Percentiles rank a stretch among this genome's conserved stretches.
These are phyloP conservation scores for Stenchaetothrips biformis DNA, from an alignment of 2,888 invertebrate species.

Conservation along the genomic window DNA sequence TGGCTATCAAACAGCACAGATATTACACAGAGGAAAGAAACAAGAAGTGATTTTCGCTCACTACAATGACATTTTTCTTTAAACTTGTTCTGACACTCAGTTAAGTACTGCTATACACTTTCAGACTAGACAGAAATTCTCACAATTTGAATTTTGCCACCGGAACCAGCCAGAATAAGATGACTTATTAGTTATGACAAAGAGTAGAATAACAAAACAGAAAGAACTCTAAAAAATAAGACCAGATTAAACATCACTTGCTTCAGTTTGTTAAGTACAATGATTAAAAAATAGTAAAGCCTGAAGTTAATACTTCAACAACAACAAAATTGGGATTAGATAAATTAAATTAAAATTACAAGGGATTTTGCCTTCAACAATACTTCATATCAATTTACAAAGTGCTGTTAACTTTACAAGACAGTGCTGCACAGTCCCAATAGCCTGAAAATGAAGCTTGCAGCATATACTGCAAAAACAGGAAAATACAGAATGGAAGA, in stretches of 20 bases:
- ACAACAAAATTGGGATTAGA: neutral
- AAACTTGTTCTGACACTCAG: neutral
- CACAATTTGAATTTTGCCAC: neutral
- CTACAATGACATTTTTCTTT: neutral
- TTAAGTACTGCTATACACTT: neutral
- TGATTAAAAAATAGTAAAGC: no score
- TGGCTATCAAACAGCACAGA: neutral
- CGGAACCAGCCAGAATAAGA: neutral
- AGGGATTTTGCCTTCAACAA: neutral
- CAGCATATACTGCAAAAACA: neutral
- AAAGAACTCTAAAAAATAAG: neutral
- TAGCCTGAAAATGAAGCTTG: neutral
- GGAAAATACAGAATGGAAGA: neutral
- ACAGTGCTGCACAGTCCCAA: neutral
- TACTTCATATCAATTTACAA: neutral
- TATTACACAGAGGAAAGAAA: slow-evolving; percentile 13
- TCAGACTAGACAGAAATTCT: neutral
- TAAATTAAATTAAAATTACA: neutral
- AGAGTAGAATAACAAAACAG: neutral
- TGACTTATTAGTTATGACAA: neutral
- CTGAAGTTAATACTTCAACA: neutral
- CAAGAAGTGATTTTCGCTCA: neutral
- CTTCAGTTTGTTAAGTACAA: neutral
- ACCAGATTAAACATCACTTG: slow-evolving; percentile 7
- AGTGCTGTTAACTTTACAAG: neutral